phyloP scores from a whole-genome alignment of 2,888 invertebrate species.

The Protophormia terraenovae region DNA sequence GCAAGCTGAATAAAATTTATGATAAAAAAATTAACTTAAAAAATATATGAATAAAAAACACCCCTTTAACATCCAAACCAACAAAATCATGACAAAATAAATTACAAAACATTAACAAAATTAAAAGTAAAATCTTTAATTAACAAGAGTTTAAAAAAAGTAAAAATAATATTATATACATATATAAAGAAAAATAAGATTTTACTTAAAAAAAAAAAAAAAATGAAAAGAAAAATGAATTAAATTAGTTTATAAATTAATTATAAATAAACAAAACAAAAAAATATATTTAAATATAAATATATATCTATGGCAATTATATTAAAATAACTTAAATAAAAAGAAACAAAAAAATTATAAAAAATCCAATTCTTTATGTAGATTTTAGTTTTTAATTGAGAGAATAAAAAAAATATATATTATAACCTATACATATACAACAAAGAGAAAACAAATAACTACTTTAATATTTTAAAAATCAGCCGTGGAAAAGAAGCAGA shows the following conservation, averaged over 20 bases:
- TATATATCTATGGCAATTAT: conserved; percentile 60
- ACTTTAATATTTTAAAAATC: conserved; percentile 48
- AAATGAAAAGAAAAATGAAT: too few species aligned
- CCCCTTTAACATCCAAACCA: background rate
- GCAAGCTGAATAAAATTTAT: conserved; percentile 1
- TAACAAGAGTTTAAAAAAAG: conserved; percentile 8
- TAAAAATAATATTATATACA: background rate
- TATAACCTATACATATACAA: conserved; percentile 21
- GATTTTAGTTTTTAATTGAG: conserved; percentile 59
- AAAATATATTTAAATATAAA: background rate
- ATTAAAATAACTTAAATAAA: conserved; percentile 45
- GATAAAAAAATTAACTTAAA: background rate
- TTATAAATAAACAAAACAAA: conserved; percentile 8
- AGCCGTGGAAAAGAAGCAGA: conserved; percentile 16
- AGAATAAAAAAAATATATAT: conserved; percentile 2
- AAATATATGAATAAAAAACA: background rate
- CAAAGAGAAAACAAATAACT: background rate
- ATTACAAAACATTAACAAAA: background rate
- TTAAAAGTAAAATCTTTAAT: conserved; percentile 36
- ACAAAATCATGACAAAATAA: conserved; percentile 41
- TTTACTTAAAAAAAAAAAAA: conserved; percentile 37
- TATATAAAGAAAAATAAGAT: background rate
- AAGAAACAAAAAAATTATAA: too few species aligned
- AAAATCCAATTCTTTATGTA: conserved; percentile 51
- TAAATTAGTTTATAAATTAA: conserved; percentile 54